These are phyloP conservation scores for Rafetus swinhoei DNA, from an alignment of 2,113 vertebrate species.

Conservation along the genomic window DNA sequence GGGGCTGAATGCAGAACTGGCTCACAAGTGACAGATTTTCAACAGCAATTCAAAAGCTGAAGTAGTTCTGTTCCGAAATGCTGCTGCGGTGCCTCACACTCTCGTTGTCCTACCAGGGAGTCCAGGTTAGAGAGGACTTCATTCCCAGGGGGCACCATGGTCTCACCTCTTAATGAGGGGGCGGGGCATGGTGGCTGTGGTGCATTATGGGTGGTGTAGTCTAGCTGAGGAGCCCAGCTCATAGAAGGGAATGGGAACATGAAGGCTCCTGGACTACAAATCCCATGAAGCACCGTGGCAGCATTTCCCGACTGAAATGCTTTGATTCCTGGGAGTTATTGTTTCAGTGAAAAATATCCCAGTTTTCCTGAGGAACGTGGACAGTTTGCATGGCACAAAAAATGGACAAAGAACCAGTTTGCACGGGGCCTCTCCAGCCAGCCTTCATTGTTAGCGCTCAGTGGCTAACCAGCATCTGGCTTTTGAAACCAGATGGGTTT, in stretches of 20 bases:
- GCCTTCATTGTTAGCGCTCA: background rate
- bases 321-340: background rate
- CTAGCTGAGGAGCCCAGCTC: background rate
- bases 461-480: constrained; percentile 40
- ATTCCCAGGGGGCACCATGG: background rate
- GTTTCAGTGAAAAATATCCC: accelerated
- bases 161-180: background rate
- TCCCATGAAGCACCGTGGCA: accelerated
- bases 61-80: accelerated
- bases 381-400: background rate
- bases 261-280: background rate
- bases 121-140: background rate
- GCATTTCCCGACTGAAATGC: accelerated
- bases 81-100: accelerated
- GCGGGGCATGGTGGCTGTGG: background rate
- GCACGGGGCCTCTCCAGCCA: background rate
- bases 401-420: background rate
- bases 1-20: background rate
- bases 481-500: no score
- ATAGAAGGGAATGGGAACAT: background rate
- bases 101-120: accelerated
- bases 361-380: background rate
- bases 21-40: background rate
- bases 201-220: background rate
- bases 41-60: accelerated